A percentile compares a stretch with the other conserved stretches of the same genome.
phyloP scores from a whole-genome alignment of 1,140 invertebrate species.

The Cephus cinctus region DNA sequence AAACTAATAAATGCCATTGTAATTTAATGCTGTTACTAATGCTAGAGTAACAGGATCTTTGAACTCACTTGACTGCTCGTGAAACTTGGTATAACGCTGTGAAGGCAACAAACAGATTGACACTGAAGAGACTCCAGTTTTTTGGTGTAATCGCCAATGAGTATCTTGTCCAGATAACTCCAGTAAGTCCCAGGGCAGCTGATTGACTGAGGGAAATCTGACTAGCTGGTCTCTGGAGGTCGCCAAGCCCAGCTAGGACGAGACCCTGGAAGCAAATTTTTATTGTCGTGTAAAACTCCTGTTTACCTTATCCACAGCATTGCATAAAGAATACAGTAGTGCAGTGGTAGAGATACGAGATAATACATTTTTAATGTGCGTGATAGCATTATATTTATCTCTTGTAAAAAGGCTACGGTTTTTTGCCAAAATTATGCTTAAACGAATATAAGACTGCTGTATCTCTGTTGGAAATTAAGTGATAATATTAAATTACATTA shows the following conservation, averaged over 20 bases:
- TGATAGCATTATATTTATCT: too few species aligned
- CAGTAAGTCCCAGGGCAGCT: conserved; percentile 72
- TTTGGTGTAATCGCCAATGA: conserved; percentile 93
- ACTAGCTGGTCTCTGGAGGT: conserved; percentile 86
- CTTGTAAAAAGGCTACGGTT: too few species aligned
- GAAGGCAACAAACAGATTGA: conserved; percentile 88
- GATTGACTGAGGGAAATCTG: conserved; percentile 87
- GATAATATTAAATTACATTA: too few species aligned
- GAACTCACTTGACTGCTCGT: conserved; percentile 62
- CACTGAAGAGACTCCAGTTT: conserved; percentile 90
- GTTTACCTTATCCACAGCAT: too few species aligned
- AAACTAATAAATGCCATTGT: neutral
- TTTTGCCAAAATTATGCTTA: too few species aligned
- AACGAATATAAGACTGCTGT: too few species aligned
- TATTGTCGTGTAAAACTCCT: too few species aligned
- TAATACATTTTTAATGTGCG: too few species aligned
- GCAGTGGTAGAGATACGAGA: too few species aligned
- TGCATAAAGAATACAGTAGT: too few species aligned
- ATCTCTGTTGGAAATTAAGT: too few species aligned
- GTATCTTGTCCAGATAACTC: conserved; percentile 83
- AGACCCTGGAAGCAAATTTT: conserved; percentile 78
- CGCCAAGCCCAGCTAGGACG: conserved; percentile 90
- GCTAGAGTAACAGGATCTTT: neutral
- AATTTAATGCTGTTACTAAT: neutral
- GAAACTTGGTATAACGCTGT: conserved; percentile 81